Base-by-base conservation (phyloP, 2,113 vertebrate genomes). In the Chelonoidis abingdonii region DNA sequence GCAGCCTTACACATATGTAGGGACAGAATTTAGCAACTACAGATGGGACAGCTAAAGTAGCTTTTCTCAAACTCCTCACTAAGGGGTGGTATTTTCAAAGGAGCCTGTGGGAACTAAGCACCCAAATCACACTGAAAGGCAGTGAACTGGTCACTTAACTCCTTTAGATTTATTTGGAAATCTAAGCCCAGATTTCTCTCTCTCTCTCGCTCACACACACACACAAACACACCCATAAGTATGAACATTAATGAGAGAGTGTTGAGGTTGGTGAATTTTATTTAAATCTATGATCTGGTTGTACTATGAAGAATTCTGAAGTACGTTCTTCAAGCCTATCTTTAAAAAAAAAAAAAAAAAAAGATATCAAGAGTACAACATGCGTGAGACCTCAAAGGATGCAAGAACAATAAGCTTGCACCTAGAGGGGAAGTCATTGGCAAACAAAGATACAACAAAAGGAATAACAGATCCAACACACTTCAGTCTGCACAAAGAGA, bases 361-460 rank as follows among this genome's bases (percentile, higher is more conserved):
- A 96, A 88, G n/a, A n/a, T n/a, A n/a, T n/a, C n/a, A n/a, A 84
- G 62, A 92, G 85, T 92, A 82, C 75, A 82, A n/a, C n/a, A n/a
- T n/a, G n/a, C n/a, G n/a, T n/a, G n/a, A n/a, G 88, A 53, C 69
- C 95, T 97, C 91, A 96, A 95, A 97, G 78, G 65, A 94, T 44
- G 50, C 88, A 93, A 91, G 35, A 78, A 86, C 38, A 90, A 94
- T 91, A 87, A 76, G 41, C 41, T 44, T 44, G 56, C 24, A 90
- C 92, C 92, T 92, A 96, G 87, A 89, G 94, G 72, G 94, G 86
- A 86, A 88, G 56, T 78, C n/a, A n/a, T n/a, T n/a, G n/a, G n/a
- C n/a, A n/a, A n/a, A n/a, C n/a, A n/a, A n/a, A n/a, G n/a, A n/a
- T n/a, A n/a, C n/a, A n/a, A n/a, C n/a, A n/a, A n/a, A n/a, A n/a